Percentiles rank a stretch among this genome's conserved stretches.
Conservation (phyloP, 1,140 invertebrate species). For the Andricus grossulariae region DNA sequence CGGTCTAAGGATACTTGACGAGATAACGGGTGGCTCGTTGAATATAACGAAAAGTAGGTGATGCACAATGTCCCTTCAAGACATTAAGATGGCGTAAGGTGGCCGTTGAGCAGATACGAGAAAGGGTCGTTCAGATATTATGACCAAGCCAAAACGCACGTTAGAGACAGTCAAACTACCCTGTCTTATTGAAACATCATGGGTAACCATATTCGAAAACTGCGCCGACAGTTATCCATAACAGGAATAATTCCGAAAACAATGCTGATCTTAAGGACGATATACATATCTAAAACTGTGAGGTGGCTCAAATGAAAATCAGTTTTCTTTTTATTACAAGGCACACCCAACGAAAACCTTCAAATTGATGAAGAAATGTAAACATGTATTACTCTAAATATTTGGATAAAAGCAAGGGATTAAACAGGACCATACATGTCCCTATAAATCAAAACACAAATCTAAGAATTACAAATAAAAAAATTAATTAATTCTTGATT, state of each 20-base stretch:
- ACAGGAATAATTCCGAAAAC: constrained; percentile 46
- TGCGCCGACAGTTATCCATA: constrained; percentile 57
- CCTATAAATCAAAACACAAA: too few relatives aligned
- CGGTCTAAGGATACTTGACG: constrained; percentile 16
- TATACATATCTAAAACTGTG: too few relatives aligned
- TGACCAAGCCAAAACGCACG: constrained; percentile 62
- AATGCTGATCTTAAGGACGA: too few relatives aligned
- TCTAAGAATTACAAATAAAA: too few relatives aligned
- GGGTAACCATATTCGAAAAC: constrained; percentile 49
- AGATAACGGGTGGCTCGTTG: constrained; percentile 30
- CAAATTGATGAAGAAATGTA: too few relatives aligned
- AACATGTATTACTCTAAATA: too few relatives aligned
- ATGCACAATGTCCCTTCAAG: constrained; percentile 46
- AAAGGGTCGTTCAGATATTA: constrained; percentile 54
- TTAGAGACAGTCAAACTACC: constrained; percentile 63
- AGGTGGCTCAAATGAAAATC: too few relatives aligned
- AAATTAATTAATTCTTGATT: too few relatives aligned
- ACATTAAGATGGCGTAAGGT: constrained; percentile 48
- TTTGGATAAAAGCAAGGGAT: too few relatives aligned
- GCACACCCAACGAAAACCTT: too few relatives aligned
- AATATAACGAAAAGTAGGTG: constrained; percentile 49
- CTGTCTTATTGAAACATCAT: constrained; percentile 69
- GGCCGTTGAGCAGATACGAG: constrained; percentile 59
- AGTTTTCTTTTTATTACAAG: background rate
- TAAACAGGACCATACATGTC: too few relatives aligned